Conservation (phyloP, 1,140 invertebrate species). For the Orchestia grillus region DNA sequence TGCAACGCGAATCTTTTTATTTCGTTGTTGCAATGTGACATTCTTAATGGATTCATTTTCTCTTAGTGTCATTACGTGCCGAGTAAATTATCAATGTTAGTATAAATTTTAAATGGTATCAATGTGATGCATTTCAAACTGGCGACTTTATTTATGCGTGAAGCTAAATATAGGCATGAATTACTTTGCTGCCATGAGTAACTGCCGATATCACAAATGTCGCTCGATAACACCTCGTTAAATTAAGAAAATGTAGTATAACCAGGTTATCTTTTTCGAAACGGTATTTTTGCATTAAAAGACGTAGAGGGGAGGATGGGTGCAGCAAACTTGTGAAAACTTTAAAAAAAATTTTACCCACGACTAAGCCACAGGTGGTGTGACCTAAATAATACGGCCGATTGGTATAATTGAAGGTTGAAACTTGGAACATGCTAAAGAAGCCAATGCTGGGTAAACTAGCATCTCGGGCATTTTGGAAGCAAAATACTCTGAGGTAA, state of each 20-base stretch:
- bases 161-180: not conserved
- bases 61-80: not conserved
- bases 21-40: not conserved
- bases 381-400: too few species aligned
- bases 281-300: too few species aligned
- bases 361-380: too few species aligned
- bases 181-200: not conserved
- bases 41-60: not conserved
- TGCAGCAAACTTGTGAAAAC: too few species aligned
- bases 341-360: too few species aligned
- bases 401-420: not conserved
- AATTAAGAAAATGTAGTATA: too few species aligned
- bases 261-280: too few species aligned
- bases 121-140: not conserved
- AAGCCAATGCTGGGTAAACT: not conserved
- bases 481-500: not conserved
- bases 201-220: not conserved
- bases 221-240: not conserved
- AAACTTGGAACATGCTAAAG: not conserved
- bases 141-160: not conserved
- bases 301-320: too few species aligned
- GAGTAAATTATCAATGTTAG: not conserved
- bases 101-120: not conserved
- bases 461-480: not conserved
- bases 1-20: not conserved